Conservation (phyloP, 2,797 vertebrate genomes). For the Myioborus miniatus region DNA sequence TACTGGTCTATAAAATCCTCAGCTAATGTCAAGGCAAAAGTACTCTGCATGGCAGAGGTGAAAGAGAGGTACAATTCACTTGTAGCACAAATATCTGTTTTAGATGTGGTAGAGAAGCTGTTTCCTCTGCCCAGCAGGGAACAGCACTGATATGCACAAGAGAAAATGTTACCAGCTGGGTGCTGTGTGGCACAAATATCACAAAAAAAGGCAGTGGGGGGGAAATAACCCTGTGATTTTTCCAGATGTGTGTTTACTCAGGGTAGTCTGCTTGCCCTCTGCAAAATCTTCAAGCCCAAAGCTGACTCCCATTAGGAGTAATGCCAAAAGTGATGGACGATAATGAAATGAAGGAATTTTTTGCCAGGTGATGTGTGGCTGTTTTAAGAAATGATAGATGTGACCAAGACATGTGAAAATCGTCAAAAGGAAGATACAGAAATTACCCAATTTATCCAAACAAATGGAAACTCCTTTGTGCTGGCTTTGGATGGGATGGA, state of each 20-base stretch:
- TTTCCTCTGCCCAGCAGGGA: not conserved
- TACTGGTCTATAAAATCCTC: not conserved
- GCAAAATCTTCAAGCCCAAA: not conserved
- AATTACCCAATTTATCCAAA: not conserved
- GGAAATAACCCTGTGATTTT: accelerated
- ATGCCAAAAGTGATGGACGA: not conserved
- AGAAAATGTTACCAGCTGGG: not conserved
- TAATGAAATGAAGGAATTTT: not conserved
- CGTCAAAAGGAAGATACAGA: not conserved
- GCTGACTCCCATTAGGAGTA: not conserved
- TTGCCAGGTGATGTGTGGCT: not conserved
- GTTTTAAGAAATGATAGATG: not conserved
- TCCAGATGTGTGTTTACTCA: not conserved
- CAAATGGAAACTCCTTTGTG: not conserved
- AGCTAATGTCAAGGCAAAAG: not conserved
- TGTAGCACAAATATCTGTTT: not conserved
- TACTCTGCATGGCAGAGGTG: not conserved
- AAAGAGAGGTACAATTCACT: not conserved
- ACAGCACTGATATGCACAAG: not conserved
- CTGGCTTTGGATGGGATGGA: not conserved
- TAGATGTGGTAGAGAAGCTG: not conserved
- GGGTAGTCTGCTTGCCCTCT: not conserved
- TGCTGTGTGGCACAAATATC: not conserved
- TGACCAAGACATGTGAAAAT: not conserved
- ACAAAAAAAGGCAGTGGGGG: not conserved